Conservation (phyloP, 2,888 invertebrate species). For the Drosophila rubida region DNA sequence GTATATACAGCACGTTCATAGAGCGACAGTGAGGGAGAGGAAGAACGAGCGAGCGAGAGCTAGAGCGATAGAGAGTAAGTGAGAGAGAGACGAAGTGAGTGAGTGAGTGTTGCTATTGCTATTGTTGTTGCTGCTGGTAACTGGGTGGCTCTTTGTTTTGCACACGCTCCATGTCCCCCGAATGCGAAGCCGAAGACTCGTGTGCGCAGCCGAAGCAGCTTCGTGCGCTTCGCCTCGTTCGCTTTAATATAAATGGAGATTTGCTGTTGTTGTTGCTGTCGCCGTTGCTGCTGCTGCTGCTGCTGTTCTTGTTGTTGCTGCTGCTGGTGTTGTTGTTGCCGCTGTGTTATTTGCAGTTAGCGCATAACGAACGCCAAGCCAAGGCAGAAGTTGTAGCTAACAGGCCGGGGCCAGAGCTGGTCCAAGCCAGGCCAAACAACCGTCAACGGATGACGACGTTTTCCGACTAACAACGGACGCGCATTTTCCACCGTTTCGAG, state of each 20-base stretch:
- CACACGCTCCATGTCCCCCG: constrained; percentile 49
- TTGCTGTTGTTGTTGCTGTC: constrained; percentile 40
- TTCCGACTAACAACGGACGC: constrained; percentile 82
- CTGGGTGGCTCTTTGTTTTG: constrained; percentile 72
- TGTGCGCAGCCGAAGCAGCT: constrained; percentile 37
- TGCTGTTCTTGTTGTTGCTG: constrained; percentile 25
- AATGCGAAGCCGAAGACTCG: constrained; percentile 31
- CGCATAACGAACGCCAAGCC: constrained; percentile 59
- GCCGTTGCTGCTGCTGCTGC: constrained; percentile 18
- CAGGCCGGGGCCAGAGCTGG: constrained; percentile 53
- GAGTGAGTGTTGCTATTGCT: constrained; percentile 28
- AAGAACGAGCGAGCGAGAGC: constrained; percentile 20
- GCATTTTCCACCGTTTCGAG: constrained; percentile 79
- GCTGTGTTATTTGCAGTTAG: constrained; percentile 57
- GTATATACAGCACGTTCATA: constrained; percentile 26
- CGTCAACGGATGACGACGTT: constrained; percentile 82
- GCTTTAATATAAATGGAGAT: constrained; percentile 59
- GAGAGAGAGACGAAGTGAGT: constrained; percentile 12
- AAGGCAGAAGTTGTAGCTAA: constrained; percentile 53
- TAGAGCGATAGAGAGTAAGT: neutral
- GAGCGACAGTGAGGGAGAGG: constrained; percentile 1
- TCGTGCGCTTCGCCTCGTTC: constrained; percentile 55
- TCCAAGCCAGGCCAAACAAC: constrained; percentile 73
- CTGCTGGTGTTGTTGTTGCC: constrained; percentile 29
- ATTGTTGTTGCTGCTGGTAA: constrained; percentile 52